These are phyloP conservation scores for Parnassius smintheus DNA, from an alignment of 2,888 invertebrate genomes.

Conservation along the genomic window DNA sequence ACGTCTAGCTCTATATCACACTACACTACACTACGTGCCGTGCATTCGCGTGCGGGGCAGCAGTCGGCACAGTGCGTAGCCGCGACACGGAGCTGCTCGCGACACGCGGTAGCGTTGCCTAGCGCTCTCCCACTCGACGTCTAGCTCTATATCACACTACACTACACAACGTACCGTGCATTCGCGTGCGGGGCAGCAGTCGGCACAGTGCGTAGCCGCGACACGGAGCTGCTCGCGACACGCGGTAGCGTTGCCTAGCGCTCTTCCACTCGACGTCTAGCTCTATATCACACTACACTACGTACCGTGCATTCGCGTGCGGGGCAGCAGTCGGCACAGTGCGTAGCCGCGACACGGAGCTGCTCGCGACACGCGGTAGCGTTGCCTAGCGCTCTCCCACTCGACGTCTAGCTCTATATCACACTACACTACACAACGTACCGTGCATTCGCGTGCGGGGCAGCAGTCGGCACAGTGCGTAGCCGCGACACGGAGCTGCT, in stretches of 20 bases:
- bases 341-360: conserved; percentile 59
- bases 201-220: no score
- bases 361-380: conserved; percentile 60
- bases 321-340: conserved; percentile 48
- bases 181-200: no score
- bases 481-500: no score
- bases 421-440: not conserved
- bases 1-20: conserved; percentile 40
- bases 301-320: conserved; percentile 9
- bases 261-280: no score
- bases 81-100: conserved; percentile 40
- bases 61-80: conserved; percentile 58
- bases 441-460: no score
- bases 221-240: no score
- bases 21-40: conserved; percentile 6
- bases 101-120: not conserved
- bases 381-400: conserved; percentile 42
- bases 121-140: conserved; percentile 31
- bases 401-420: conserved; percentile 43
- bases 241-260: no score
- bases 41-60: not conserved
- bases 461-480: no score
- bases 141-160: conserved; percentile 36
- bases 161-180: not conserved
- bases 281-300: not conserved